Percentiles rank a stretch among this genome's conserved stretches.
Evolutionary conservation across 2,113 vertebrate genomes (phyloP).

Genomic region (Python bivittatus): DNA sequence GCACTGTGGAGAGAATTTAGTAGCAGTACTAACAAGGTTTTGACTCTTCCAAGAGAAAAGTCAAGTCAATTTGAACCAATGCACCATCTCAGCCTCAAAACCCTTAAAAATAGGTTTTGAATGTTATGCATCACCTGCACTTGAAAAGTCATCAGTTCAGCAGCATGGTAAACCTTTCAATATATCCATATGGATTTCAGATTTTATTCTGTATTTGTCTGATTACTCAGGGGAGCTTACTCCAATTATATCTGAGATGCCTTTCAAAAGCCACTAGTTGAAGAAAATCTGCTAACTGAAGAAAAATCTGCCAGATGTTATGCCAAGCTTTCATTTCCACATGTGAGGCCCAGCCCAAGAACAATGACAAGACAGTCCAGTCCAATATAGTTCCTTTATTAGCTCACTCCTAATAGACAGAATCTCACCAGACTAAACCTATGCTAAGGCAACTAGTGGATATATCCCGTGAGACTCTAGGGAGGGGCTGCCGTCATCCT

Average conservation of each 20-base stretch:
- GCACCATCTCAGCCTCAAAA: background rate
- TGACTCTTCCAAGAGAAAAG: background rate
- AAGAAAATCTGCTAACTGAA: background rate
- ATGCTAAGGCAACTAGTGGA: no score
- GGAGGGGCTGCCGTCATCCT: no score
- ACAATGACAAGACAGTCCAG: no score
- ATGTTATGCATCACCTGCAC: background rate
- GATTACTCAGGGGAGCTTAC: background rate
- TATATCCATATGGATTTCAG: background rate
- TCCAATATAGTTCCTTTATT: no score
- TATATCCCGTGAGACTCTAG: no score
- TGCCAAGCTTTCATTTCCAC: background rate
- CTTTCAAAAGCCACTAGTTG: background rate
- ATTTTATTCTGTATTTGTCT: conserved; percentile 1
- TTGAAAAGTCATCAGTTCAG: background rate
- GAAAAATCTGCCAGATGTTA: background rate
- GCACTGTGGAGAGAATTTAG: background rate
- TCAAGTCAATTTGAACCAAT: background rate
- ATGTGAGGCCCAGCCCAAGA: no score
- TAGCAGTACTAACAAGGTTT: background rate
- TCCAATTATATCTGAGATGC: rapidly evolving
- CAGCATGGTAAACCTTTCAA: background rate
- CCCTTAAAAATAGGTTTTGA: conserved; percentile 2
- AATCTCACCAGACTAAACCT: no score
- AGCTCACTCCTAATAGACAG: no score